Percentiles rank a stretch among this genome's conserved stretches.
Evolutionary conservation across 1,140 invertebrate genomes (phyloP).

Genomic region (Ephestia elutella): DNA sequence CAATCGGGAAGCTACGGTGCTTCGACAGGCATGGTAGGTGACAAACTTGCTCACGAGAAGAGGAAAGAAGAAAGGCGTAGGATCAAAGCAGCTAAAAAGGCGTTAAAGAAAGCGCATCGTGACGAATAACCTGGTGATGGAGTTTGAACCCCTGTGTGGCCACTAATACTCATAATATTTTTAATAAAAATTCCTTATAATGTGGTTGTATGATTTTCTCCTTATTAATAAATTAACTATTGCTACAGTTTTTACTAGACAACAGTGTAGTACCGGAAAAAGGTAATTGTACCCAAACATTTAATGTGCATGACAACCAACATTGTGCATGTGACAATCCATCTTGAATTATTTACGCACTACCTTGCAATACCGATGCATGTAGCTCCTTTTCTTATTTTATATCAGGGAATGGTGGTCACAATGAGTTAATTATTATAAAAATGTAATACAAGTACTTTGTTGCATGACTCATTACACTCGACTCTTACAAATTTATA

Average conservation of each 20-base stretch:
- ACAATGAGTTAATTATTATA: background rate
- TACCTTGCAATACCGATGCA: constrained; percentile 13
- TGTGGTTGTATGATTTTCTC: background rate
- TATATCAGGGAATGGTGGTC: background rate
- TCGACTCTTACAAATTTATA: too few species aligned
- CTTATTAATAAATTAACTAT: background rate
- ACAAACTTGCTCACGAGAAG: constrained; percentile 29
- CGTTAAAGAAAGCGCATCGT: constrained; percentile 25
- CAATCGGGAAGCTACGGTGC: constrained; percentile 47
- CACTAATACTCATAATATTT: constrained; percentile 11
- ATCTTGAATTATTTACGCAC: background rate
- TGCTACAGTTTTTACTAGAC: background rate
- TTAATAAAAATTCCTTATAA: background rate
- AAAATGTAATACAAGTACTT: background rate
- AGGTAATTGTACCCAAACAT: background rate
- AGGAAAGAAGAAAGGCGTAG: constrained; percentile 46
- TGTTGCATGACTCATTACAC: too few species aligned
- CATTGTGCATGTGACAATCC: background rate
- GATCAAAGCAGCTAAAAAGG: constrained; percentile 36
- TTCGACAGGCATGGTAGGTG: constrained; percentile 58
- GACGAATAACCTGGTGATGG: constrained; percentile 22
- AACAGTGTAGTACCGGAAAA: background rate
- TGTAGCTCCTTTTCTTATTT: constrained; percentile 8
- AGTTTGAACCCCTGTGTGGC: constrained; percentile 4
- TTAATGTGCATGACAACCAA: background rate